Conservation (phyloP, 35 echinoderm and acorn worm species). For the Amphiura filiformis region DNA sequence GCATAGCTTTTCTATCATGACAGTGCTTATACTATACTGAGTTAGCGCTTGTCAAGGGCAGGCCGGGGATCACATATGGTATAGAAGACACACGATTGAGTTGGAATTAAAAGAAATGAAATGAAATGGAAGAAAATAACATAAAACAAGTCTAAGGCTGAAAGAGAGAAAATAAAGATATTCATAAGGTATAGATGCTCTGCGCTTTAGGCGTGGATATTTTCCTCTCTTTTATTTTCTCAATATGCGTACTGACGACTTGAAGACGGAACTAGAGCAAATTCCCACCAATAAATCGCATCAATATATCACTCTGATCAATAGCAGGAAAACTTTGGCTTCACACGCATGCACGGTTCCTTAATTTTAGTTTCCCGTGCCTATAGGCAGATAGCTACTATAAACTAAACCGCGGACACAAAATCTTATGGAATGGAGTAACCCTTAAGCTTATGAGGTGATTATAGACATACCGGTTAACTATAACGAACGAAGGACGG, state of each 20-base stretch:
- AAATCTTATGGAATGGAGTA: neutral
- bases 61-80: neutral
- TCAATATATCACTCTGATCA: neutral
- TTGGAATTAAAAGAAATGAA: neutral
- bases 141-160: neutral
- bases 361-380: neutral
- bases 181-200: neutral
- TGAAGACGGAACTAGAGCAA: neutral
- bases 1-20: neutral
- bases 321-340: neutral
- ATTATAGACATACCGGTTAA: neutral
- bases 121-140: neutral
- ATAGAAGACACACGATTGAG: neutral
- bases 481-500: neutral
- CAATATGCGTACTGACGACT: neutral
- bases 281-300: neutral
- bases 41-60: neutral
- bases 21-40: neutral
- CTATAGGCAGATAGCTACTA: neutral
- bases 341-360: neutral
- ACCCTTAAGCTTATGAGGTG: neutral
- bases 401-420: neutral
- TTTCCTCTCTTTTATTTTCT: conserved; percentile 1
- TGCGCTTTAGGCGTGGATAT: neutral
- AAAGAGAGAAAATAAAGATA: neutral